Evolutionary conservation across 2,888 invertebrate species (phyloP).

Genomic region (Beris morrisii): DNA sequence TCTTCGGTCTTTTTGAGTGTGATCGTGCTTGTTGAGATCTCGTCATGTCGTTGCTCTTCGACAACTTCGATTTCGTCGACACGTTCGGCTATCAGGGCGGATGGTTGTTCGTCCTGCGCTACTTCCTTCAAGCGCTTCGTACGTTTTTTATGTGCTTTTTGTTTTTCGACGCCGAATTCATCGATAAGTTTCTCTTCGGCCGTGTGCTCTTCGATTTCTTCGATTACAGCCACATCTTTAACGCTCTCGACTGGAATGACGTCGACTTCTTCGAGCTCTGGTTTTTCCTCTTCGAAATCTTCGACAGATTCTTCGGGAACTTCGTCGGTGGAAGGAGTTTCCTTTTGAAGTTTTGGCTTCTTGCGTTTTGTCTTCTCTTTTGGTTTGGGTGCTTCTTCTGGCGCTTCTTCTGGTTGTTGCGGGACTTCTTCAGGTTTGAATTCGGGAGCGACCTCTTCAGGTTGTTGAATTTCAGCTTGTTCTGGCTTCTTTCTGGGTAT

Average conservation of each 20-base stretch:
- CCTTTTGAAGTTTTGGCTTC: conserved; percentile 51
- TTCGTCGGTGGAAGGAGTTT: conserved; percentile 51
- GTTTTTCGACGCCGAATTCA: conserved; percentile 45
- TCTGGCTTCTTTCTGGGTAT: conserved; percentile 50
- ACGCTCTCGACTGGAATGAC: conserved; percentile 48
- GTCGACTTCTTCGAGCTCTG: conserved; percentile 51
- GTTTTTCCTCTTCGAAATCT: conserved; percentile 52
- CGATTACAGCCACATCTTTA: conserved; percentile 51
- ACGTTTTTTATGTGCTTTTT: conserved; percentile 54
- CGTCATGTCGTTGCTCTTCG: conserved; percentile 42
- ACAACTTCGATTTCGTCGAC: conserved; percentile 49
- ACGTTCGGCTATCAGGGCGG: conserved; percentile 48
- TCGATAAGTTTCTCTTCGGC: conserved; percentile 48
- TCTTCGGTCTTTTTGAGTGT: conserved; percentile 44
- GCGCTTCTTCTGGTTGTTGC: conserved; percentile 42
- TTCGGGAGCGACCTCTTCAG: conserved; percentile 41
- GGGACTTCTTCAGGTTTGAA: conserved; percentile 38
- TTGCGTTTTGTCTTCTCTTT: conserved; percentile 45
- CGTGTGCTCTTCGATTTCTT: conserved; percentile 47
- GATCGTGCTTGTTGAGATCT: conserved; percentile 58
- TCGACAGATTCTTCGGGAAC: conserved; percentile 52
- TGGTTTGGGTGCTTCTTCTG: conserved; percentile 44
- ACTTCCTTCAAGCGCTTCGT: conserved; percentile 52
- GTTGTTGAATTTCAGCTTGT: conserved; percentile 5
- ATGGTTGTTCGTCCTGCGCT: conserved; percentile 51